Percentiles rank a stretch among this genome's conserved stretches.
Evolutionary conservation across 2,888 invertebrate genomes (phyloP).

Genomic region (Brachypalpus laphriformis): DNA sequence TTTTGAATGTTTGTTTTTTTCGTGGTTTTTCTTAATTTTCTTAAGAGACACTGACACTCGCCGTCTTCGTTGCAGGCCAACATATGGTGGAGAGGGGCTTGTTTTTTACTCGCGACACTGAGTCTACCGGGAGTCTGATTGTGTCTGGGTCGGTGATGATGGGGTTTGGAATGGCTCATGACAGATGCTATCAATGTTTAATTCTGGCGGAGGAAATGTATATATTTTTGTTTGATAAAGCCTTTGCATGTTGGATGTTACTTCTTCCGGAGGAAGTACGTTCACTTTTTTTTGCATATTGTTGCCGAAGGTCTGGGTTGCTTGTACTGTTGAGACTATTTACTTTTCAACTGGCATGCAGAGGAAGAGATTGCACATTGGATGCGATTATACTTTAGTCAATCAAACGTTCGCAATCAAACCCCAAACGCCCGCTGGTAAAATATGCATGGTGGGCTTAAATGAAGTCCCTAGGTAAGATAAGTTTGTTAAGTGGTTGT

Average conservation of each 20-base stretch:
- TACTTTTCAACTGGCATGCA: too few species aligned
- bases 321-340: too few species aligned
- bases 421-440: too few species aligned
- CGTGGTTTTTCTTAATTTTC: constrained; percentile 19
- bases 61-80: neutral
- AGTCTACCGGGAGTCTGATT: constrained; percentile 46
- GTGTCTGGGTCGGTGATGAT: constrained; percentile 49
- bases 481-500: too few species aligned
- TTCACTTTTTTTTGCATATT: neutral
- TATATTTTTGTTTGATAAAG: constrained; percentile 58
- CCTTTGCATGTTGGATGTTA: constrained; percentile 67
- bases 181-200: constrained; percentile 54
- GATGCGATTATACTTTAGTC: too few species aligned
- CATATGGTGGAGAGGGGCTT: neutral
- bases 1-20: constrained; percentile 15
- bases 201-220: constrained; percentile 34
- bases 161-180: constrained; percentile 28
- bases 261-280: neutral
- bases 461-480: too few species aligned
- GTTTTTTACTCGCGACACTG: constrained; percentile 17
- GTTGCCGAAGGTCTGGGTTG: neutral
- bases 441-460: too few species aligned
- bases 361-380: too few species aligned
- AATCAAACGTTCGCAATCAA: too few species aligned
- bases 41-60: constrained; percentile 45